These are phyloP conservation scores for Drosophila meridiana DNA, from an alignment of 2,888 invertebrate genomes.

Conservation along the genomic window DNA sequence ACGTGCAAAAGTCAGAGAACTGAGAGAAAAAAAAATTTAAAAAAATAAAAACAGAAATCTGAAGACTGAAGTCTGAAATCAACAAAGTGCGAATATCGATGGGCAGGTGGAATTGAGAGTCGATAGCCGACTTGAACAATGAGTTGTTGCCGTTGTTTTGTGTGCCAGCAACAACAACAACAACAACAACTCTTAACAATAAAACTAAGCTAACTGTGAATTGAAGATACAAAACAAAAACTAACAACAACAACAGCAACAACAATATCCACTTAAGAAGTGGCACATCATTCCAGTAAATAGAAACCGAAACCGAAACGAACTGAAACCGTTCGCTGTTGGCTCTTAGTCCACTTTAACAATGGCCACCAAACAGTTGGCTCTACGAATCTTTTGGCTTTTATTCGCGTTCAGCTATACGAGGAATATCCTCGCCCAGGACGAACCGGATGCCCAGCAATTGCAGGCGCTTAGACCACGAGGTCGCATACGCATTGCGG, in stretches of 20 bases:
- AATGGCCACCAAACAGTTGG: slow-evolving; percentile 48
- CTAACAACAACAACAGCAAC: slow-evolving; percentile 11
- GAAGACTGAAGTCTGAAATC: slow-evolving; percentile 20
- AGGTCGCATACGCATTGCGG: slow-evolving; percentile 70
- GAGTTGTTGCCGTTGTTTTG: slow-evolving; percentile 32
- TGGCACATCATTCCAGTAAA: slow-evolving; percentile 68
- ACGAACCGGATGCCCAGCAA: slow-evolving; percentile 51
- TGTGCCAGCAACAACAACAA: slow-evolving; percentile 37
- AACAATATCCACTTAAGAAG: slow-evolving; percentile 49
- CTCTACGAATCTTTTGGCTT: slow-evolving; percentile 31
- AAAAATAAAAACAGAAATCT: slow-evolving; percentile 12
- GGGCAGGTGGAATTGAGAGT: slow-evolving; percentile 49
- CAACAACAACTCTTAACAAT: slow-evolving; percentile 58
- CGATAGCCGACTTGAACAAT: slow-evolving; percentile 38
- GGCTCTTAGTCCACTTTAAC: slow-evolving; percentile 38
- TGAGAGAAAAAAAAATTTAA: slow-evolving; percentile 8
- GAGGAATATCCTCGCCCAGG: slow-evolving; percentile 20
- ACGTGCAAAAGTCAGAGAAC: slow-evolving; percentile 21
- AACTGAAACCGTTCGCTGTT: slow-evolving; percentile 44
- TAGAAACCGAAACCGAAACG: slow-evolving; percentile 65
- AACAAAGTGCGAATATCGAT: slow-evolving; percentile 69
- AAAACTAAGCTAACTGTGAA: slow-evolving; percentile 63
- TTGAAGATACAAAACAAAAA: slow-evolving; percentile 30
- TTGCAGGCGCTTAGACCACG: slow-evolving; percentile 56
- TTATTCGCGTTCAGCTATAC: slow-evolving; percentile 22